phyloP scores from a whole-genome alignment of 1,140 invertebrate species.

The Drosophila lacteicornis region DNA sequence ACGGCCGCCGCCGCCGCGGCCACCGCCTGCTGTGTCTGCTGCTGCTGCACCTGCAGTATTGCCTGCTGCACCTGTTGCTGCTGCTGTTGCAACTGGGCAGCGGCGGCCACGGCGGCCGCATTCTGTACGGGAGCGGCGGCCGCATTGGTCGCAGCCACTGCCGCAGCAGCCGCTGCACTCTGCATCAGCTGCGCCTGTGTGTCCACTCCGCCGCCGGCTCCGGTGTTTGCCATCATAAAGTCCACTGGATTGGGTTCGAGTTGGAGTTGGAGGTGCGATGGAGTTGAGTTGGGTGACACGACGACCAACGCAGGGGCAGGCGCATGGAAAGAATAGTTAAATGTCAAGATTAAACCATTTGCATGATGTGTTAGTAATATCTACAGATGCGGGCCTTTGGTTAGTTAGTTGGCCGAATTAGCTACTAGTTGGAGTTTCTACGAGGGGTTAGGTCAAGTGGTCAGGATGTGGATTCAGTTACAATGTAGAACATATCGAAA shows the following conservation, averaged over 20 bases:
- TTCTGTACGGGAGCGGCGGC: constrained; percentile 89
- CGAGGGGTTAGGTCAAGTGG: background rate
- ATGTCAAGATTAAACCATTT: constrained; percentile 82
- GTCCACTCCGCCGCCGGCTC: constrained; percentile 86
- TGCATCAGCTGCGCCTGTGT: constrained; percentile 86
- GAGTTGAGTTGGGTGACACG: constrained; percentile 36
- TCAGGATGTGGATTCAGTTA: background rate
- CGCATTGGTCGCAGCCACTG: constrained; percentile 87
- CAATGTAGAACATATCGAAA: background rate
- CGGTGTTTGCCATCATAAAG: constrained; percentile 85
- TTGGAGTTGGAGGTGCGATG: constrained; percentile 36
- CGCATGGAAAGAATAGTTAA: constrained; percentile 71
- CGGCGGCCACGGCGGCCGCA: constrained; percentile 85
- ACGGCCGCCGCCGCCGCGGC: constrained; percentile 81
- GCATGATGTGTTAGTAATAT: constrained; percentile 62
- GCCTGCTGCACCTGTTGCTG: constrained; percentile 84
- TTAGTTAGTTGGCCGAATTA: background rate
- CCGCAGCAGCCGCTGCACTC: constrained; percentile 88
- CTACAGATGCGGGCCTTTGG: background rate
- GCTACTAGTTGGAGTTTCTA: background rate
- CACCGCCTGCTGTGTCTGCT: constrained; percentile 89
- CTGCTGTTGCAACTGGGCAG: constrained; percentile 88
- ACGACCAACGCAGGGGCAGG: constrained; percentile 63
- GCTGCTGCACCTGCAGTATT: constrained; percentile 83
- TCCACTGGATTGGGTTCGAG: constrained; percentile 63